phyloP scores from a whole-genome alignment of 2,113 vertebrate species.

The Sinocyclocheilus grahami region DNA sequence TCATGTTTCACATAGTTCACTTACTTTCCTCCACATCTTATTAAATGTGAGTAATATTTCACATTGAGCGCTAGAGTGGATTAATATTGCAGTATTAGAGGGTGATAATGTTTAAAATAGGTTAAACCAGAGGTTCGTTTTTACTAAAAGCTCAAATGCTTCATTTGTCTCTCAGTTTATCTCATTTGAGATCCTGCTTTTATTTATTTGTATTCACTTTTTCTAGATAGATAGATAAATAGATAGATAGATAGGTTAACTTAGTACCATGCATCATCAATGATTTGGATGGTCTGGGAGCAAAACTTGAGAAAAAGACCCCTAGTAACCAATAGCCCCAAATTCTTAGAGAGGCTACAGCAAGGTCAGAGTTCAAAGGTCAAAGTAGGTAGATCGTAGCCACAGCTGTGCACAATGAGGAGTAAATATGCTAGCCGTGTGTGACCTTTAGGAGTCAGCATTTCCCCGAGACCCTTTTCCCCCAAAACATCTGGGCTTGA shows the following conservation, averaged over 20 bases:
- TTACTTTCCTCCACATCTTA: conserved; percentile 36
- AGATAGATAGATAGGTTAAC: background rate
- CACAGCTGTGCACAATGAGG: conserved; percentile 78
- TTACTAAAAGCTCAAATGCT: background rate
- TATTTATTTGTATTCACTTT: too few relatives aligned
- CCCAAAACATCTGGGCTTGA: conserved; percentile 79
- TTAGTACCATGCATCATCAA: background rate
- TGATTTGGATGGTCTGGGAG: conserved; percentile 41
- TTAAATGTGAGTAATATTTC: conserved; percentile 10
- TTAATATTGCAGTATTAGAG: background rate
- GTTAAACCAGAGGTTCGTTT: background rate
- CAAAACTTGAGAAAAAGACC: conserved; percentile 56
- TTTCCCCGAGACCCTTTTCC: conserved; percentile 68
- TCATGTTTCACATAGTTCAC: conserved; percentile 59
- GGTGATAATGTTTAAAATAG: conserved; percentile 8
- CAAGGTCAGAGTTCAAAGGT: conserved; percentile 70
- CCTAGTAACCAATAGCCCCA: conserved; percentile 69
- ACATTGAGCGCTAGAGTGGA: background rate
- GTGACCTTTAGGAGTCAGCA: conserved; percentile 66
- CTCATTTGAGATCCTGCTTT: background rate
- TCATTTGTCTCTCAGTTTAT: background rate
- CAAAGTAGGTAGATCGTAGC: conserved; percentile 61
- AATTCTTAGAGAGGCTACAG: conserved; percentile 69
- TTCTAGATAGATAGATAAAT: background rate
- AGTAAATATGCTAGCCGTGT: conserved; percentile 55